phyloP scores from a whole-genome alignment of 2,113 vertebrate genomes.

The Otis tarda region DNA sequence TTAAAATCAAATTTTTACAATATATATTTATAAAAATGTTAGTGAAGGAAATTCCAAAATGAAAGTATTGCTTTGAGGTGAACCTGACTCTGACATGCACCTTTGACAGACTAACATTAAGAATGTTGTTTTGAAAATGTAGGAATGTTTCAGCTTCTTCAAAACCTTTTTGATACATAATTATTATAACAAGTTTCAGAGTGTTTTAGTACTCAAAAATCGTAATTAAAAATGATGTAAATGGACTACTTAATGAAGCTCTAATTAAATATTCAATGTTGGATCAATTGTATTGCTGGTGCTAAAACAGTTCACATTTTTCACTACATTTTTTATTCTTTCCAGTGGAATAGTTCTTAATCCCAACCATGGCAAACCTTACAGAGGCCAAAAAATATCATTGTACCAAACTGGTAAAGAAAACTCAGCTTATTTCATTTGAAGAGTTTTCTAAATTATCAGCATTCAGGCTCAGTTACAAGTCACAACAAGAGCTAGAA shows the following conservation, averaged over 20 bases:
- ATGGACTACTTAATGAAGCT: neutral
- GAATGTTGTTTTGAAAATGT: neutral
- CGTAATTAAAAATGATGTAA: neutral
- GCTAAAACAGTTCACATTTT: neutral
- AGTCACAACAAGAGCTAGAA: neutral
- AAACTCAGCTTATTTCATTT: neutral
- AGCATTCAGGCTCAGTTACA: neutral
- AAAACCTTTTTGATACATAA: neutral
- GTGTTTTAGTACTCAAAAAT: neutral
- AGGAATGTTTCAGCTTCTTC: neutral
- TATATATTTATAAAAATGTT: neutral
- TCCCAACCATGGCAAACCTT: neutral
- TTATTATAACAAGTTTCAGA: neutral
- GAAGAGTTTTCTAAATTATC: neutral
- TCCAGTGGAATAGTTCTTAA: neutral
- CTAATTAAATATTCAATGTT: neutral
- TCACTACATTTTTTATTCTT: neutral
- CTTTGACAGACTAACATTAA: neutral
- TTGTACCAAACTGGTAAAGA: neutral
- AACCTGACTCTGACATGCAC: neutral
- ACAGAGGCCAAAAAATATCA: neutral
- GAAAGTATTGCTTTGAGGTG: neutral
- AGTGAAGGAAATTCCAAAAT: neutral
- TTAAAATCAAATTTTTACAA: neutral
- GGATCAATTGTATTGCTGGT: neutral